Evolutionary conservation across 2,797 vertebrate species (phyloP).

Genomic region (Paedocypris micromegethes): DNA sequence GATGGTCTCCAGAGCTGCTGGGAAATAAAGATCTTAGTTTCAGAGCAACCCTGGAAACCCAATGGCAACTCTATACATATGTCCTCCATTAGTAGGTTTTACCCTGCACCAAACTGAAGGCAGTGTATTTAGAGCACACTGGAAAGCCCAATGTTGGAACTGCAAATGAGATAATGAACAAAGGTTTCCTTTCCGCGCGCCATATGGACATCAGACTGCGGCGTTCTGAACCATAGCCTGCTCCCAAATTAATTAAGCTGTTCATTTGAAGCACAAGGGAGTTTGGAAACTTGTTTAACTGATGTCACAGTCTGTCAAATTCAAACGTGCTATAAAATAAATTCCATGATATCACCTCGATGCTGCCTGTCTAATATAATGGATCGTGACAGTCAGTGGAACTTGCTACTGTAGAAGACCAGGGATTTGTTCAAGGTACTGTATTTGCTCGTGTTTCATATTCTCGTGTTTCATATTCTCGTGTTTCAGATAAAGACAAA

Average conservation of each 20-base stretch:
- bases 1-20: conserved; percentile 18
- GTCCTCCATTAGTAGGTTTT: conserved; percentile 2
- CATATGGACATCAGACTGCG: conserved; percentile 37
- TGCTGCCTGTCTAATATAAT: conserved; percentile 19
- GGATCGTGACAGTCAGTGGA: conserved; percentile 24
- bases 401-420: background rate
- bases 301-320: conserved; percentile 29
- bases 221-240: conserved; percentile 30
- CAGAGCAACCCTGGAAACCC: conserved; percentile 3
- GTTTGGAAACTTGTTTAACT: conserved; percentile 28
- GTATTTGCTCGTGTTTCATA: too few relatives aligned
- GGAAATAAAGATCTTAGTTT: conserved; percentile 5
- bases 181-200: conserved; percentile 2
- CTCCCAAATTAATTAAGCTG: conserved; percentile 28
- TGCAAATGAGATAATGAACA: conserved; percentile 7
- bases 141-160: conserved; percentile 13
- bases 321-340: conserved; percentile 21
- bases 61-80: background rate
- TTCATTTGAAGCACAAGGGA: conserved; percentile 23
- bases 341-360: conserved; percentile 17
- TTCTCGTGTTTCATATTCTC: too few relatives aligned
- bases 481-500: too few relatives aligned
- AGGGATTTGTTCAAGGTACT: too few relatives aligned
- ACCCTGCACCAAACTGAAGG: conserved; percentile 1
- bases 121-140: conserved; percentile 2